Base-by-base conservation (phyloP, 2,113 vertebrate species). In the Bufo bufo region DNA sequence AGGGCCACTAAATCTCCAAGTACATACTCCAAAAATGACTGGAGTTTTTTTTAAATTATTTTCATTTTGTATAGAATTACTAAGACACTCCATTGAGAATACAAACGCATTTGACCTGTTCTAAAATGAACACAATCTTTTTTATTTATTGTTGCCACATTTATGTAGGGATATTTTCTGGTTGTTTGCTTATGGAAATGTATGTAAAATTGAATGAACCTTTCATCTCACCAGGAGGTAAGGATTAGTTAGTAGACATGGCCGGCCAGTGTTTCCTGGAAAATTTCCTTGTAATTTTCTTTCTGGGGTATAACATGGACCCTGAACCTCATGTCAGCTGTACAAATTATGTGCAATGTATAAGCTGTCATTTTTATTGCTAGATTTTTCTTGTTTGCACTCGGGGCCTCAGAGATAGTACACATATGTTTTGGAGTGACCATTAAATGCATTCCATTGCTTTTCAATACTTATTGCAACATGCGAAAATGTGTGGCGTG, bases 341-440 rank as follows among this genome's bases (percentile, higher is more conserved):
- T 80, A 80, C 49, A 80, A 20, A 87, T 79, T 58, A 69, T 71
- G 85, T 87, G 85, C 16, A 47, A 80, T 45, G 77, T 54, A 17
- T 43, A 56, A 12, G 43, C n/a, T 87, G 85, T 87, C 77, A 87
- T 87, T 54, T 87, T 87, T 87, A 87, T 79, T 66, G 63, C 63
- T 47, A 33, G 66, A 78, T 87, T 61, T 85, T 85, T 4, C 69
- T 63, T 19, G 19, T 20, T 81, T 77, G 17, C 66, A n/a, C 45
- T 43, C 4, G 66, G 75, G 47, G 49, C 75, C 85, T 33, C 74
- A 66, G 43, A 86, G 45, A 54, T 63, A 78, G 77, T 85, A 75
- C 56, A 65, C 85, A 78, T 23, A 86, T 54, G 43, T 78, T 78
- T 33, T 63, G 75, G 75, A 65, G 61, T 33, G 61, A 17, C 75